A percentile compares a stretch with the other conserved stretches of the same genome.
Conservation (phyloP, 2,797 vertebrate genomes). For the Pristis pectinata region DNA sequence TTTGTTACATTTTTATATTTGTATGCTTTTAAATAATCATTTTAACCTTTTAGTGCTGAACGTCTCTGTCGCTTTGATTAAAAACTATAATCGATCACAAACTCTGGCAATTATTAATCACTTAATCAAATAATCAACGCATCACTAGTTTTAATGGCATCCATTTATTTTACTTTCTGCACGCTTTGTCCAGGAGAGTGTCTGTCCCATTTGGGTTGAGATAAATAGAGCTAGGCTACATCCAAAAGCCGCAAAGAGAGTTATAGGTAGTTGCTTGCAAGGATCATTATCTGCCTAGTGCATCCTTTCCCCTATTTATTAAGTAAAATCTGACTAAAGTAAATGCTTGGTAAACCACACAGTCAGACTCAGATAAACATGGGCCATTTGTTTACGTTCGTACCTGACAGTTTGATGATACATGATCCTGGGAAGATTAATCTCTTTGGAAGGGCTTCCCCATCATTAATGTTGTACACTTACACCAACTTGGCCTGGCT, state of each 20-base stretch:
- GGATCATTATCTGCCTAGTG: slow-evolving; percentile 82
- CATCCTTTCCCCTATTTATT: slow-evolving; percentile 92
- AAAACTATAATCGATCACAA: slow-evolving; percentile 99
- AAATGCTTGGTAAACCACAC: slow-evolving; percentile 77
- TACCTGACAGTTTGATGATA: slow-evolving; percentile 88
- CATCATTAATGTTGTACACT: slow-evolving; percentile 55
- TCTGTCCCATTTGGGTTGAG: slow-evolving; percentile 85
- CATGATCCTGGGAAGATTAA: slow-evolving; percentile 94
- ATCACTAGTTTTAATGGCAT: slow-evolving; percentile 99
- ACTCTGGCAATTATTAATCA: slow-evolving; percentile 98
- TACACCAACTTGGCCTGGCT: slow-evolving; percentile 52
- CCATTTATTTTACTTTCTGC: slow-evolving; percentile 99
- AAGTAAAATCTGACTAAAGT: slow-evolving; percentile 67
- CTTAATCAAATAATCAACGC: slow-evolving; percentile 99
- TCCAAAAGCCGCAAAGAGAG: slow-evolving; percentile 58
- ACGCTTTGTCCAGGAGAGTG: slow-evolving; percentile 92
- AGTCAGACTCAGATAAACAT: slow-evolving; percentile 94
- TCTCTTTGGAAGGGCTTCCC: slow-evolving; percentile 50
- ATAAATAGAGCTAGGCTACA: slow-evolving; percentile 70
- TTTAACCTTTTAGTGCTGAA: slow-evolving; percentile 33
- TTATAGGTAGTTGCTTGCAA: slow-evolving; percentile 58
- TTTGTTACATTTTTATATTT: background rate
- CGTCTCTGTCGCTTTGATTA: slow-evolving; percentile 82
- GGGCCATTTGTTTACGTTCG: slow-evolving; percentile 91
- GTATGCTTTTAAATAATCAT: slow-evolving; percentile 2